Conservation (phyloP, 2,888 invertebrate genomes). For the Perithous albicinctus region DNA sequence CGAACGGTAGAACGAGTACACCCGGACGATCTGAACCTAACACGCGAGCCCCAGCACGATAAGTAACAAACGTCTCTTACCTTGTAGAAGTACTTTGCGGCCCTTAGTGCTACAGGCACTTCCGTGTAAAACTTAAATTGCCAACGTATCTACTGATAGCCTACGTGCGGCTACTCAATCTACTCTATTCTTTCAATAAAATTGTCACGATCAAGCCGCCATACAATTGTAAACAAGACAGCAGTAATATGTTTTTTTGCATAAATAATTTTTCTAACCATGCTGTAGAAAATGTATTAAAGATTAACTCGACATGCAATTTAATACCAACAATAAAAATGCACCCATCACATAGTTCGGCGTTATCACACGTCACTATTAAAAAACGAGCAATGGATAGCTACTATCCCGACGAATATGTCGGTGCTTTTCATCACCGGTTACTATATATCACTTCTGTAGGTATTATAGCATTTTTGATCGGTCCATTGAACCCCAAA, state of each 20-base stretch:
- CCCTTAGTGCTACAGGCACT: slow-evolving; percentile 3
- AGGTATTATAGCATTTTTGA: slow-evolving; percentile 6
- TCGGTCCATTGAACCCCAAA: background rate
- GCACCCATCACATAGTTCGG: background rate
- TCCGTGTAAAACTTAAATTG: background rate
- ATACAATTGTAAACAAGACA: too few species aligned
- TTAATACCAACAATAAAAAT: background rate
- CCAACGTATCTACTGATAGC: background rate
- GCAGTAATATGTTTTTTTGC: too few species aligned
- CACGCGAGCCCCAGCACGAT: background rate
- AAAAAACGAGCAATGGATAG: background rate
- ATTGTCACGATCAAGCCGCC: background rate
- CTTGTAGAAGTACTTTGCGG: background rate
- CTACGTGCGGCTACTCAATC: background rate
- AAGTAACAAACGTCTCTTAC: background rate
- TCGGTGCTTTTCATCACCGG: background rate
- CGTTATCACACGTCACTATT: slow-evolving; percentile 8
- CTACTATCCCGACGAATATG: background rate
- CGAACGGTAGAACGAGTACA: background rate
- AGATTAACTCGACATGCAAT: background rate
- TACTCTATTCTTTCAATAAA: background rate
- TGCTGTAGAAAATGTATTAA: too few species aligned
- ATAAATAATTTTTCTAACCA: too few species aligned
- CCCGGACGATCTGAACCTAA: background rate
- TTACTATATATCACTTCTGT: background rate